Evolutionary conservation across 2,797 vertebrate genomes (phyloP), one percentile per base, ranked within the genome.

Genomic region (Chrosomus eos): DNA sequence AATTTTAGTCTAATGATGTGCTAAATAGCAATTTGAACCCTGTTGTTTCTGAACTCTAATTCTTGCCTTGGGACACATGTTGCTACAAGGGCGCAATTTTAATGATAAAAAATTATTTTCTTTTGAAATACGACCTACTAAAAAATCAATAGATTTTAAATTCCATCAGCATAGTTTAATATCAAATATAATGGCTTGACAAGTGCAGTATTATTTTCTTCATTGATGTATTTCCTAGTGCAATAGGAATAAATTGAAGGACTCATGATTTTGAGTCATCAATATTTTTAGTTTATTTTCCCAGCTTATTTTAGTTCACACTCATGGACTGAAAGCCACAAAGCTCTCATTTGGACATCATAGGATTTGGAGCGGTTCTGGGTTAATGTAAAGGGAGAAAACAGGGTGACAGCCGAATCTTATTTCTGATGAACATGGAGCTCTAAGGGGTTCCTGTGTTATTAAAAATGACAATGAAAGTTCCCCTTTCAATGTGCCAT

Each of bases 391-490:
- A 48, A 53, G 62, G 67, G 21, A 53, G 73, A 31, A 26, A 60
- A 43, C 18, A 67, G 67, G 64, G 36, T 79, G 82, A 70, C 81
- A 89, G 73, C 9, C 79, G 45, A 67, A 67, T 85, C 67, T 78
- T 60, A 76, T 81, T 62, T 78, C 58, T 71, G 81, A 79, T 86
- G 64, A 86, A 82, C 84, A 38, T 55, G 55, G 28, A 68, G 48
- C 84, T 86, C 53, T 71, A 66, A 81, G 72, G 62, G 33, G 73
- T 87, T 80, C 83, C 62, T 51, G 78, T 86, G 83, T 83, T 82
- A 88, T 88, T 86, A 88, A 81, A 73, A 81, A 84, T 86, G 88
- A 88, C 88, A 87, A 68, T 81, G 71, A 84, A 86, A 82, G 80
- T 83, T 83, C 84, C 71, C 81, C 38, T 79, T 87, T 80, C 62